These are phyloP conservation scores for Onychostoma macrolepis DNA, from an alignment of 2,113 vertebrate species.

Conservation along the genomic window DNA sequence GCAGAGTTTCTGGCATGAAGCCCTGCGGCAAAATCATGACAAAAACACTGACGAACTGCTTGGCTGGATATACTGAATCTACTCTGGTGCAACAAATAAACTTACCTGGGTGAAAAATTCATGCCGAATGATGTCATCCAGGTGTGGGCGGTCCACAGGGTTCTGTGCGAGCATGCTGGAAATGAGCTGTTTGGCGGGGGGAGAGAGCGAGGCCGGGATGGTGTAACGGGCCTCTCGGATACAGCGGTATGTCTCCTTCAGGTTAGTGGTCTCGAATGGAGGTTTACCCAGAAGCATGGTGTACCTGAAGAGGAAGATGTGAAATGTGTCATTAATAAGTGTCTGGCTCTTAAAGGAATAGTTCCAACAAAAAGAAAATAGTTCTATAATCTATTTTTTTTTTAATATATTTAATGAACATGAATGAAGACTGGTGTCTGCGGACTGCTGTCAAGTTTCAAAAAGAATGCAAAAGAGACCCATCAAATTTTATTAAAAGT, in stretches of 20 bases:
- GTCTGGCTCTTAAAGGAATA: background rate
- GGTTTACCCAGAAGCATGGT: slow-evolving; percentile 96
- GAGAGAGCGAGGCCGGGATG: slow-evolving; percentile 87
- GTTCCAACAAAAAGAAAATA: background rate
- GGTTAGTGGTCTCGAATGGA: slow-evolving; percentile 96
- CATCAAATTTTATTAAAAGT: background rate
- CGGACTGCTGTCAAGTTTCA: background rate
- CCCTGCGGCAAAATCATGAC: slow-evolving; percentile 77
- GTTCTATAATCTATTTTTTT: too few relatives aligned
- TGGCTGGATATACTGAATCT: background rate
- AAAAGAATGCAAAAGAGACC: background rate
- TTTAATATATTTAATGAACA: too few relatives aligned
- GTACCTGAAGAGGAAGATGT: slow-evolving; percentile 78
- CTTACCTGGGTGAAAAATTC: slow-evolving; percentile 94
- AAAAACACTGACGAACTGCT: background rate
- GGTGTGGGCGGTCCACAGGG: slow-evolving; percentile 88
- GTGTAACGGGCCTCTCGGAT: slow-evolving; percentile 94
- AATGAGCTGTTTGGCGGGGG: slow-evolving; percentile 91
- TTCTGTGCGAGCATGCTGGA: slow-evolving; percentile 90
- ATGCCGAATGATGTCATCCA: slow-evolving; percentile 91
- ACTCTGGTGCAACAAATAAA: background rate
- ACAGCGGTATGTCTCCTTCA: slow-evolving; percentile 96
- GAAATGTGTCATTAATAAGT: background rate
- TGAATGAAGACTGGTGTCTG: background rate
- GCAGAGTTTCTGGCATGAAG: slow-evolving; percentile 92